phyloP scores from a whole-genome alignment of 2,888 invertebrate genomes.

The Theristus sp. region DNA sequence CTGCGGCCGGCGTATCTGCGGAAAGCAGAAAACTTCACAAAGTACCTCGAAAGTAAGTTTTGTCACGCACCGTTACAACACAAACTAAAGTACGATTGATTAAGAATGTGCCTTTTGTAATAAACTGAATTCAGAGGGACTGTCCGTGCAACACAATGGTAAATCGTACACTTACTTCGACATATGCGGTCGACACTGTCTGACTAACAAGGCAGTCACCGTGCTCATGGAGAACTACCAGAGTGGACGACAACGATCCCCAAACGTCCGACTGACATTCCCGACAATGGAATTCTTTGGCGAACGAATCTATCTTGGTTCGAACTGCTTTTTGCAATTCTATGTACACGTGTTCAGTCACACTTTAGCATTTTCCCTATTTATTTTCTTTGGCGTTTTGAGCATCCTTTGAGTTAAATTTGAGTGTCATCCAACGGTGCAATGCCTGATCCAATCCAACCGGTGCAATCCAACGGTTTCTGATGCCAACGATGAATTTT shows the following conservation, averaged over 20 bases:
- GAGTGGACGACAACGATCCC: background rate
- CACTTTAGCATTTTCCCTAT: too few relatives aligned
- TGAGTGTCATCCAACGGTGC: too few relatives aligned
- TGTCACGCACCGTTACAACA: too few relatives aligned
- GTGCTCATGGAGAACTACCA: background rate
- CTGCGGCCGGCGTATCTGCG: background rate
- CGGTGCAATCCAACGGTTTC: too few relatives aligned
- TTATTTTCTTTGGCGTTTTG: slow-evolving; percentile 25
- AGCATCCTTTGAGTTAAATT: background rate
- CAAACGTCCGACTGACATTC: slow-evolving; percentile 23
- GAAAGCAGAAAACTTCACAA: background rate
- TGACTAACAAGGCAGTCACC: background rate
- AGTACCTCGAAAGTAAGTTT: background rate
- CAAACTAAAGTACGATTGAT: too few relatives aligned
- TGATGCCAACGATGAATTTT: too few relatives aligned
- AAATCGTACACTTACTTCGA: background rate
- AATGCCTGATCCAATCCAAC: too few relatives aligned
- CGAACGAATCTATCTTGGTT: slow-evolving; percentile 24
- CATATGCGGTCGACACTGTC: slow-evolving; percentile 1
- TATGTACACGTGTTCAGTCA: too few relatives aligned
- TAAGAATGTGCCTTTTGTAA: too few relatives aligned
- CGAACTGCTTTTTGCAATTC: too few relatives aligned
- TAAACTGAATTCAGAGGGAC: too few relatives aligned
- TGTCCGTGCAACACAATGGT: background rate
- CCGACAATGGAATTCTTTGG: slow-evolving; percentile 27